These are phyloP conservation scores for Hippocampus zosterae DNA, from an alignment of 2,113 vertebrate genomes.

Conservation along the genomic window DNA sequence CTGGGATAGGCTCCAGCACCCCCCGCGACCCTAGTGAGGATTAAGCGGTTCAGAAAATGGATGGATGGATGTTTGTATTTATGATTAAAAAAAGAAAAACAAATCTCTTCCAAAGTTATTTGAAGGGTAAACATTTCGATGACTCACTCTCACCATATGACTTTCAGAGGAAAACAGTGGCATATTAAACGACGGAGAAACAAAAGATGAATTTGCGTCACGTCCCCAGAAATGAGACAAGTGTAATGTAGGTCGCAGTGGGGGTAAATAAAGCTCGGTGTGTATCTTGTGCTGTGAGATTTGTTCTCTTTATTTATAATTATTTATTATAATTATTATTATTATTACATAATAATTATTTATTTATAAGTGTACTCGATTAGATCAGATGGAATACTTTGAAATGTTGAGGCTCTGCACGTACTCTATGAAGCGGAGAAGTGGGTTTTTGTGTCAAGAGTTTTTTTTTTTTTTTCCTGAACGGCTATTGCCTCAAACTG, in stretches of 20 bases:
- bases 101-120: neutral
- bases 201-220: neutral
- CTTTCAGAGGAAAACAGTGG: neutral
- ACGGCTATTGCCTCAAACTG: neutral
- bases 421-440: constrained; percentile 21
- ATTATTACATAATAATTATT: no score
- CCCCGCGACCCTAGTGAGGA: no score
- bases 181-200: neutral
- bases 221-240: neutral
- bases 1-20: no score
- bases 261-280: neutral
- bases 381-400: constrained; percentile 11
- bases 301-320: no score
- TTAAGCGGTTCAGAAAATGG: no score
- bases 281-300: neutral
- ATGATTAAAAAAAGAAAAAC: no score
- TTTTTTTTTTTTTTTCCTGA: neutral
- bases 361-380: neutral
- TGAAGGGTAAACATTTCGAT: neutral
- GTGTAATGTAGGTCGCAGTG: neutral
- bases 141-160: neutral
- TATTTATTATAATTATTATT: no score
- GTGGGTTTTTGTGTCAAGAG: constrained; percentile 52
- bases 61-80: no score
- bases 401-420: constrained; percentile 41